These are phyloP conservation scores for Endotricha flammealis DNA, from an alignment of 2,888 invertebrate genomes.

Conservation along the genomic window DNA sequence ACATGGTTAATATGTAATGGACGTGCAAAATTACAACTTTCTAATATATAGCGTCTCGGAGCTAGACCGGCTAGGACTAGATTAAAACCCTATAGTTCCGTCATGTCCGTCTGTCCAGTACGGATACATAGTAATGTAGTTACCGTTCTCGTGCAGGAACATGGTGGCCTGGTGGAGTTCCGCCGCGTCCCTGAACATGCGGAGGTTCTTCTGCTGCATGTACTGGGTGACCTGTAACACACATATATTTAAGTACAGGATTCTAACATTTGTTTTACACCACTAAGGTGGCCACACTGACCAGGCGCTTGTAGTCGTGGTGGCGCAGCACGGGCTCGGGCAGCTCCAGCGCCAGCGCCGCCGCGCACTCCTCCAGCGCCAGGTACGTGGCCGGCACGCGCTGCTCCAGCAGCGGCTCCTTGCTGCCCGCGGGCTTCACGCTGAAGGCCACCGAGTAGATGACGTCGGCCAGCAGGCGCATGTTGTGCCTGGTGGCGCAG, in stretches of 20 bases:
- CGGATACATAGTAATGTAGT: too few relatives aligned
- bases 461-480: slow-evolving; percentile 91
- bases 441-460: slow-evolving; percentile 96
- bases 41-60: too few relatives aligned
- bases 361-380: slow-evolving; percentile 94
- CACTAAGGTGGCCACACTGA: slow-evolving; percentile 25
- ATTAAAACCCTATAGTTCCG: too few relatives aligned
- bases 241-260: too few relatives aligned
- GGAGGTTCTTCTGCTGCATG: slow-evolving; percentile 83
- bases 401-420: slow-evolving; percentile 93
- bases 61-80: too few relatives aligned
- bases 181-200: slow-evolving; percentile 90
- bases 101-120: too few relatives aligned
- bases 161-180: slow-evolving; percentile 97
- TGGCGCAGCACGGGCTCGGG: slow-evolving; percentile 90
- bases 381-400: slow-evolving; percentile 97
- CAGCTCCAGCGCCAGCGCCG: slow-evolving; percentile 87
- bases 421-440: slow-evolving; percentile 93
- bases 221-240: slow-evolving; percentile 75
- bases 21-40: too few relatives aligned
- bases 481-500: slow-evolving; percentile 92
- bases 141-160: slow-evolving; percentile 98
- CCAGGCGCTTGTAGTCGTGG: slow-evolving; percentile 82
- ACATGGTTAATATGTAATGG: too few relatives aligned
- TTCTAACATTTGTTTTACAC: too few relatives aligned